Conservation (phyloP, 1,140 invertebrate species). For the Stegodyphus mimosarum region DNA sequence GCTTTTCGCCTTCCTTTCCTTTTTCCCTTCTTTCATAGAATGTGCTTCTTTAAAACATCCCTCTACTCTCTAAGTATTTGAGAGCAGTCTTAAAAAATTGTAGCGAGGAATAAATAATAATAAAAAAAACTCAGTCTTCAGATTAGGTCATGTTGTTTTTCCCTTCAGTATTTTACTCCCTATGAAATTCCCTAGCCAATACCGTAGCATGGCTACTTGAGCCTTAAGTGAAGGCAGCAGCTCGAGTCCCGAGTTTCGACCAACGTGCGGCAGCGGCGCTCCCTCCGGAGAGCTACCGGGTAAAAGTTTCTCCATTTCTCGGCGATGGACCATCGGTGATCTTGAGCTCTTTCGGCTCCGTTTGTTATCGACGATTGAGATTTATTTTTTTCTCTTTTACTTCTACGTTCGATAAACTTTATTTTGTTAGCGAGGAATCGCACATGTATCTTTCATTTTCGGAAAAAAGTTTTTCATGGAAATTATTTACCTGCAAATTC, state of each 20-base stretch:
- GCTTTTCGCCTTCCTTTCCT: not conserved
- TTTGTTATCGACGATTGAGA: conserved; percentile 50
- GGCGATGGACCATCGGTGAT: conserved; percentile 45
- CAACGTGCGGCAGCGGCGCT: not conserved
- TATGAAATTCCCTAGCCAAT: conserved; percentile 36
- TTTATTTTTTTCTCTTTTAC: conserved; percentile 11
- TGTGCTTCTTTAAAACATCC: conserved; percentile 32
- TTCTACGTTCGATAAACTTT: conserved; percentile 25
- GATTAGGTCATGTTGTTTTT: conserved; percentile 42
- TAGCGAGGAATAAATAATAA: not conserved
- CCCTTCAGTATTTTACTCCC: conserved; percentile 15
- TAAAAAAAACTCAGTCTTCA: conserved; percentile 31
- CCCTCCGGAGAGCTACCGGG: conserved; percentile 42
- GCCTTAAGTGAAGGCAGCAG: conserved; percentile 44
- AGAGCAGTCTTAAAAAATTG: conserved; percentile 31
- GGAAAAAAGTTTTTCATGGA: too few relatives aligned
- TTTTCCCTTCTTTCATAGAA: not conserved
- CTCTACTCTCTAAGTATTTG: not conserved
- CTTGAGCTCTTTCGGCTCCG: not conserved
- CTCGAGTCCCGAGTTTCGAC: conserved; percentile 8
- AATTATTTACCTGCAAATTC: too few relatives aligned
- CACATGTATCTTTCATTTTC: too few relatives aligned
- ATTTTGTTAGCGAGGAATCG: conserved; percentile 43
- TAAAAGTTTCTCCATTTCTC: conserved; percentile 22
- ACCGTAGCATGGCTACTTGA: conserved; percentile 54